Percentiles rank a stretch among this genome's conserved stretches.
phyloP scores from a whole-genome alignment of 2,113 vertebrate genomes.

The Prolemur simus region DNA sequence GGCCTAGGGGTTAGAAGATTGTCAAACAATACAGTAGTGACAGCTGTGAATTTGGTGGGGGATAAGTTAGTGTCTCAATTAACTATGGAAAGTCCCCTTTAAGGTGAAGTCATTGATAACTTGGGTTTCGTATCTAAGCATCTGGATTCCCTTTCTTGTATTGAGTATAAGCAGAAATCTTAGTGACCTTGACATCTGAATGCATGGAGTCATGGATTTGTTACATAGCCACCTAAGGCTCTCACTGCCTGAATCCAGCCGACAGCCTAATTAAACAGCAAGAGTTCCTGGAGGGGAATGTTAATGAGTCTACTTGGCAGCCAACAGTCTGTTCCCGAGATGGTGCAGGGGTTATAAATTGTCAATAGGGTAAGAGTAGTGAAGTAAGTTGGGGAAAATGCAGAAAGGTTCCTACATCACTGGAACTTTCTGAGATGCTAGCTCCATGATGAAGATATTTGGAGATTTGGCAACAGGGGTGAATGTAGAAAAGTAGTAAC shows the following conservation, averaged over 20 bases:
- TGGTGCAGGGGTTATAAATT: slow-evolving; percentile 76
- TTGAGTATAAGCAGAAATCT: slow-evolving; percentile 43
- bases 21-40: not conserved
- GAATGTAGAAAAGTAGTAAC: not conserved
- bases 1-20: slow-evolving; percentile 49
- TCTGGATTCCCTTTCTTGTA: not conserved
- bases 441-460: not conserved
- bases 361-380: slow-evolving; percentile 65
- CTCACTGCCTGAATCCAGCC: slow-evolving; percentile 66
- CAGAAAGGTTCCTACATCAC: slow-evolving; percentile 39
- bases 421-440: slow-evolving; percentile 27
- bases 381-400: not conserved
- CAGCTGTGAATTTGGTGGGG: slow-evolving; percentile 46
- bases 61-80: slow-evolving; percentile 50
- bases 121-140: not conserved
- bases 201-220: slow-evolving; percentile 67
- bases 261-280: slow-evolving; percentile 67
- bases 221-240: slow-evolving; percentile 69
- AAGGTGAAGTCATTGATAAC: slow-evolving; percentile 51
- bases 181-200: slow-evolving; percentile 77
- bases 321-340: slow-evolving; percentile 69
- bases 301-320: slow-evolving; percentile 79
- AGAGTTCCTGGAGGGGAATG: slow-evolving; percentile 65
- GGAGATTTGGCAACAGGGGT: not conserved
- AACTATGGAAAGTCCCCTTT: slow-evolving; percentile 42